phyloP scores from a whole-genome alignment of 2,888 invertebrate species.

The Flabesymbios commensalis region DNA sequence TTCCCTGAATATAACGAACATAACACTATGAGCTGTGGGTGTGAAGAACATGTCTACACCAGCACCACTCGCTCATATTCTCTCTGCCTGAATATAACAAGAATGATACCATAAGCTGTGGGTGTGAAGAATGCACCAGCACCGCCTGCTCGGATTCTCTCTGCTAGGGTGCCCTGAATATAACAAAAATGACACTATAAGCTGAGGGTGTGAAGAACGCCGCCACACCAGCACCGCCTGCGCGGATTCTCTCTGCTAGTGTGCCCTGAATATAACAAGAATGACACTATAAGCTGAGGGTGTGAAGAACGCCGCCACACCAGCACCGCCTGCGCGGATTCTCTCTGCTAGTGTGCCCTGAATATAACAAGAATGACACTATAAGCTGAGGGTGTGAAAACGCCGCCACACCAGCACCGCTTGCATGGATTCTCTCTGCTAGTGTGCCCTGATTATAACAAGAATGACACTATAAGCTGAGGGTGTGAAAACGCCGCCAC shows the following conservation, averaged over 20 bases:
- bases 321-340: slow-evolving; percentile 95
- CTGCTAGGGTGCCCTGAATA: slow-evolving; percentile 86
- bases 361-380: too few relatives aligned
- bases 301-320: slow-evolving; percentile 97
- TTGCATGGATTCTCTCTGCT: too few relatives aligned
- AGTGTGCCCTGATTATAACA: too few relatives aligned
- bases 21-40: too few relatives aligned
- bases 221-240: slow-evolving; percentile 97
- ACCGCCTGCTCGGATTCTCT: slow-evolving; percentile 93
- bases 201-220: slow-evolving; percentile 98
- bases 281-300: slow-evolving; percentile 84
- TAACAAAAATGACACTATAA: slow-evolving; percentile 67
- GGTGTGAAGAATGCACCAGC: slow-evolving; percentile 98
- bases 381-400: too few relatives aligned
- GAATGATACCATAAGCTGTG: slow-evolving; percentile 81
- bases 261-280: slow-evolving; percentile 72
- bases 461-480: too few relatives aligned
- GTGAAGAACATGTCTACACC: too few relatives aligned
- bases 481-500: too few relatives aligned
- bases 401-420: too few relatives aligned
- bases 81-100: background rate
- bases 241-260: slow-evolving; percentile 90
- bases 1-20: slow-evolving; percentile 67
- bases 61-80: too few relatives aligned
- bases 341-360: slow-evolving; percentile 94